phyloP scores from a whole-genome alignment of 53 echinoderm and acorn worm species.

The Patiria pectinifera region DNA sequence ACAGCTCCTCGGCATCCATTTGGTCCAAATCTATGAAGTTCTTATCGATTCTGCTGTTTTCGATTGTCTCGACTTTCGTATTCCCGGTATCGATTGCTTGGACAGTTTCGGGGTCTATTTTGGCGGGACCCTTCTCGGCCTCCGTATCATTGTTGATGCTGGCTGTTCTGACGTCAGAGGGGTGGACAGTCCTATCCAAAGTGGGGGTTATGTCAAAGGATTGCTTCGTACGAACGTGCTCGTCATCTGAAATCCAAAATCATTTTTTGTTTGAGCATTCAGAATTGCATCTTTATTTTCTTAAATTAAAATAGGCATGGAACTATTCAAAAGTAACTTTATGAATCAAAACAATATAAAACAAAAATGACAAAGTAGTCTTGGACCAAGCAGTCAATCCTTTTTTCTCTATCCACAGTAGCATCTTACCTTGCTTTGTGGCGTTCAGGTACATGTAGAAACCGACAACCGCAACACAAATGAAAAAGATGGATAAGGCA shows the following conservation, averaged over 20 bases:
- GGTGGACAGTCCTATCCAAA: background rate
- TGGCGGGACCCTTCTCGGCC: background rate
- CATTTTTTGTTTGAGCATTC: too few species aligned
- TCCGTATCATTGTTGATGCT: background rate
- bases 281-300: too few species aligned
- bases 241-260: background rate
- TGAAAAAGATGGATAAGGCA: too few species aligned
- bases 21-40: background rate
- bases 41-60: background rate
- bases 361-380: too few species aligned
- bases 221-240: background rate
- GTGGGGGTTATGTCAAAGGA: background rate
- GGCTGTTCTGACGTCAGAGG: background rate
- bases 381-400: too few species aligned
- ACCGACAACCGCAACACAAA: too few species aligned
- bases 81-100: background rate
- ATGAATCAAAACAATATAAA: too few species aligned
- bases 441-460: too few species aligned
- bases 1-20: constrained; percentile 15
- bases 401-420: too few species aligned
- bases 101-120: background rate
- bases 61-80: background rate
- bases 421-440: too few species aligned
- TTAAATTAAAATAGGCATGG: too few species aligned
- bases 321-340: too few species aligned